phyloP scores from a whole-genome alignment of 2,797 vertebrate species.

The Thaleichthys pacificus region DNA sequence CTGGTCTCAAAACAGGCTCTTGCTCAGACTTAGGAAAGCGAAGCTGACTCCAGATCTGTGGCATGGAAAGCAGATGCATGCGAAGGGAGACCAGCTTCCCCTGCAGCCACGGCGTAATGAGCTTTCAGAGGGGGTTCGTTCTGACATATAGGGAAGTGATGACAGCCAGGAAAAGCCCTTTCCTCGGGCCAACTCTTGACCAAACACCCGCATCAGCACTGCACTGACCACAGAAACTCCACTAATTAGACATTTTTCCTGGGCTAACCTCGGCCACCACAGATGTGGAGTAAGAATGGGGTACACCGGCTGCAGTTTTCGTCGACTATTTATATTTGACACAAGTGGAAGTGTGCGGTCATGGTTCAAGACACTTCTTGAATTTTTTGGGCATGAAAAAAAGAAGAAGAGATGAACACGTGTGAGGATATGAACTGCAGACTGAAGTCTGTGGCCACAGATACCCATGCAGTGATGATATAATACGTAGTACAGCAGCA shows the following conservation, averaged over 20 bases:
- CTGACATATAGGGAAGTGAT: constrained; percentile 40
- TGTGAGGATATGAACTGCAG: no score
- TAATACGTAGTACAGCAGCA: no score
- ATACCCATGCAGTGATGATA: no score
- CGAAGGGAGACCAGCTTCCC: constrained; percentile 20
- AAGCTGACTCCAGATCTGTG: background rate
- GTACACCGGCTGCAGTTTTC: background rate
- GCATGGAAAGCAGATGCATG: background rate
- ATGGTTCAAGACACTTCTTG: no score
- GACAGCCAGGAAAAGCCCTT: constrained; percentile 27
- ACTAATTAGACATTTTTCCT: constrained; percentile 42
- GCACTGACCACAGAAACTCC: background rate
- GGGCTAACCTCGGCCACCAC: constrained; percentile 26
- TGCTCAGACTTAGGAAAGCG: no score
- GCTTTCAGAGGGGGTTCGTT: background rate
- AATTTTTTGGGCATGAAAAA: no score
- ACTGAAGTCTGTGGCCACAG: no score
- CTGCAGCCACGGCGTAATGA: constrained; percentile 19
- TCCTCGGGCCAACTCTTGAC: constrained; percentile 18
- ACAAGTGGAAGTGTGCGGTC: no score
- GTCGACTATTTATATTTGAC: no score
- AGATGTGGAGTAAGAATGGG: constrained; percentile 19
- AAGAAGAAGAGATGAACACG: no score
- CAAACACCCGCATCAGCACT: constrained; percentile 22
- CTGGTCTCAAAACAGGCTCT: background rate